Evolutionary conservation across 2,888 invertebrate species (phyloP).

Genomic region (Dusona sp.): DNA sequence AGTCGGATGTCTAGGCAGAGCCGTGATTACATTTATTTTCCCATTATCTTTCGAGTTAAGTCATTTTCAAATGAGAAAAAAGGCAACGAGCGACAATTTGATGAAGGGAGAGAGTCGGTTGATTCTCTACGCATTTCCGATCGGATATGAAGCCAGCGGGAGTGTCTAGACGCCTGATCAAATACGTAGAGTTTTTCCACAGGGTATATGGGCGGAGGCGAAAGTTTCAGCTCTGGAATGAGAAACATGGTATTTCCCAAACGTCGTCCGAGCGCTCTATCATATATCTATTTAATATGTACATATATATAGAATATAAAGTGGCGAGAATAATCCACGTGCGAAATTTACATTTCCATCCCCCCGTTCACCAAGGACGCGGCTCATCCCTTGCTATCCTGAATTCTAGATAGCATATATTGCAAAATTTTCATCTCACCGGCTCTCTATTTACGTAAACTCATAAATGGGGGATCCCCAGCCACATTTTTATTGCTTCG

Average conservation of each 20-base stretch:
- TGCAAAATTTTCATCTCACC: conserved; percentile 48
- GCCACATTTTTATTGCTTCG: background rate
- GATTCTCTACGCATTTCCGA: conserved; percentile 62
- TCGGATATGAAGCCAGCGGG: conserved; percentile 70
- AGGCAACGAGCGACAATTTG: background rate
- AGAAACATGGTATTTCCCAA: conserved; percentile 20
- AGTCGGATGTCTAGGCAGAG: background rate
- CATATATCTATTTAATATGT: background rate
- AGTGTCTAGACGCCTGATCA: conserved; percentile 82
- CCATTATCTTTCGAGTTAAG: background rate
- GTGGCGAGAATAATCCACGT: conserved; percentile 54
- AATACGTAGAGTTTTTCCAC: conserved; percentile 71
- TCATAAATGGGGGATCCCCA: background rate
- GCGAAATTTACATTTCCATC: conserved; percentile 56
- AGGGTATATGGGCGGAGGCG: background rate
- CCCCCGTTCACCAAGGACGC: background rate
- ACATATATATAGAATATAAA: background rate
- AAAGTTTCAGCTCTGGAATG: background rate
- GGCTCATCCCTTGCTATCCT: conserved; percentile 7
- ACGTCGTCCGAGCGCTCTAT: background rate
- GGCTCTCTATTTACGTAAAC: conserved; percentile 5
- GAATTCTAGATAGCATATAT: conserved; percentile 23
- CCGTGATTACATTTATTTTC: conserved; percentile 10
- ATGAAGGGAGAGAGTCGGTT: background rate
- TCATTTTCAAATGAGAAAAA: conserved; percentile 1